Evolutionary conservation across 2,888 invertebrate genomes (phyloP), one percentile per base, ranked within the genome.

Genomic region (Apantesis nais): DNA sequence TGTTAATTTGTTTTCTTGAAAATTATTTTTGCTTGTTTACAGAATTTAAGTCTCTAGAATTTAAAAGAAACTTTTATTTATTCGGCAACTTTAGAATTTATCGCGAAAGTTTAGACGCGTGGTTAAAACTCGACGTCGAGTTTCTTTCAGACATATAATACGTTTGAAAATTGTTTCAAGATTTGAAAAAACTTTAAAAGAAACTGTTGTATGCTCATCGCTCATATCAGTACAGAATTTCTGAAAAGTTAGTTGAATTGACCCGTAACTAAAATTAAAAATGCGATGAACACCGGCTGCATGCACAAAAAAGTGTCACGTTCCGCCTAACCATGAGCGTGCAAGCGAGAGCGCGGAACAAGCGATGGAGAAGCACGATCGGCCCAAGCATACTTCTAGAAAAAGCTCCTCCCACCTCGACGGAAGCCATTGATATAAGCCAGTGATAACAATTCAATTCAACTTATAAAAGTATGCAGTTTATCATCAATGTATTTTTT

Each of bases 81-180:
- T 83, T 70, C 55, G 60, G 22, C 41, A 77, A 83, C 63, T 81
- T 81, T 72, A 25, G 44, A 70, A 81, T 79, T 73, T 75, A 77
- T 76, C 63, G 70, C 70, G 31, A 39, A 78, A 83, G 74, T 81
- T 81, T 62, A 31, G 74, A 74, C 73, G 74, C 72, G 77, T 76
- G 77, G 77, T 75, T 78, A 70, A 75, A 74, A 77, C 74, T 81
- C 71, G 65, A 72, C 64, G 72, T 66, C 70, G 62, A 74, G 72
- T 62, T 79, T 82, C 70, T 78, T 77, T 70, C 22, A 68, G 66
- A 69, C 73, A 73, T 74, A 74, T 73, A 81, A 72, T 68, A 73
- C 81, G 78, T 72, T 79, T 72, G 69, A 69, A 74, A 66, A 62
- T 22, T 67, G 73, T 63, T 74, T 66, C 65, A 22, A 41, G 66